Evolutionary conservation across 2,797 vertebrate species (phyloP), one percentile per base, ranked within the genome.

Genomic region (Bufotes viridis): DNA sequence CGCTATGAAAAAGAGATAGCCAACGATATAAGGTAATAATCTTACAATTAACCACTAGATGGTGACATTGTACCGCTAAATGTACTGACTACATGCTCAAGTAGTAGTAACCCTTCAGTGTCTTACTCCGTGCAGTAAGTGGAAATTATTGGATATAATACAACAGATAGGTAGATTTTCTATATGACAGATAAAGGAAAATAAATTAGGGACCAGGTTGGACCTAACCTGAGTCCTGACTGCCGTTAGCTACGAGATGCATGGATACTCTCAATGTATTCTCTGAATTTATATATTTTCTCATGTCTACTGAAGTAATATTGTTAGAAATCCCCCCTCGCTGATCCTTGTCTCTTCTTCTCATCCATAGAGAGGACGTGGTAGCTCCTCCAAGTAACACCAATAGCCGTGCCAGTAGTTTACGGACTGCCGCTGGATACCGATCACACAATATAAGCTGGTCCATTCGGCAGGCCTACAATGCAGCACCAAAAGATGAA

Each of bases 1-100:
- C 0, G 60, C 11, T 91, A 91, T 22, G 87, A 95, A 90, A 94
- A 93, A 88, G 95, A 97, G 93, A 90, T 96, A n/a, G 94, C 95
- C 51, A 96, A 96, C 78, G 96, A 97, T 70, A 95, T 98, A 91
- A 96, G 94, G 97, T 97, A 93, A 90, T 55, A 69, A 3, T 26
- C 4, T 72, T 18, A 14, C 2, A 9, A 14, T 15, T 84, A 53
- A 18, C 20, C 55, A 74, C 26, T 42, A 60, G 82, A 84, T 84
- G 69, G 82, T 15, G 14, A 0, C 9, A 7, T n/a, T 7, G 17
- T 29, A 42, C 82, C 8, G 11, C 6, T 63, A 42, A 61, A 63
- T 78, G 14, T 53, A 12, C 6, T 49, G 1, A 51, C 1, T 8
- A 26, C 18, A 8, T 0, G 1, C 1, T 13, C 0, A 29, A 10